Base-by-base conservation (phyloP, 2,888 invertebrate genomes). In the Onchidella celtica region DNA sequence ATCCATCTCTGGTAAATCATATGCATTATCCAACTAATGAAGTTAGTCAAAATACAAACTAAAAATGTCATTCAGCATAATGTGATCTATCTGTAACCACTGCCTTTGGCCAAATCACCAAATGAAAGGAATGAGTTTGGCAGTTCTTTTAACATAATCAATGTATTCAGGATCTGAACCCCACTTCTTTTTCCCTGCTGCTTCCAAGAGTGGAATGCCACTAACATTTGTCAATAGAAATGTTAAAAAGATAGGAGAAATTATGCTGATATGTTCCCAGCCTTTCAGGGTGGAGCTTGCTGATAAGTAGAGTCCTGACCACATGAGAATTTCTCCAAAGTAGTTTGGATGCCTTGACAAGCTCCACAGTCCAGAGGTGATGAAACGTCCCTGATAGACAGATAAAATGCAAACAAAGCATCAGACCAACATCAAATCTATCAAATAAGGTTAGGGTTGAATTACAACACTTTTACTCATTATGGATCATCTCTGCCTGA, bases 141-240 rank as follows among this genome's bases (percentile, higher is more conserved):
- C 90, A 14, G 93, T 93, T 61, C 89, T 89, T 70, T 87, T 86
- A n/a, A 92, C 82, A 83, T 94, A 93, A 1, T 87, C 83, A 79
- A 87, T 87, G 85, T 93, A 93, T 21, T 85, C 87, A 0, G 92
- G 90, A 55, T 90, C 86, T 11, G 83, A 80, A 11, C 93, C 93
- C 92, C 93, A 93, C 83, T 90, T 89, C 76, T 88, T 89, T 72
- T 86, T 55, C 21, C 88, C 93, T 27, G 90, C 86, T 32, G 83
- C 86, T 86, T 93, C 93, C 80, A 93, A 87, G 21, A 91, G 68
- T 0, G 93, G 93, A 72, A 93, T 91, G 3, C 93, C 93, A 79
- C 92, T 92, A 32, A 93, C 87, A 72, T 88, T 88, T 17, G 92
- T 92, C n/a, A 94, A 87, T 4, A 94, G 87, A 66, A 89, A 89